phyloP scores from a whole-genome alignment of 30 jellyfish, hydroid and myxozoan species.

The Pseudorhiza aurosa region DNA sequence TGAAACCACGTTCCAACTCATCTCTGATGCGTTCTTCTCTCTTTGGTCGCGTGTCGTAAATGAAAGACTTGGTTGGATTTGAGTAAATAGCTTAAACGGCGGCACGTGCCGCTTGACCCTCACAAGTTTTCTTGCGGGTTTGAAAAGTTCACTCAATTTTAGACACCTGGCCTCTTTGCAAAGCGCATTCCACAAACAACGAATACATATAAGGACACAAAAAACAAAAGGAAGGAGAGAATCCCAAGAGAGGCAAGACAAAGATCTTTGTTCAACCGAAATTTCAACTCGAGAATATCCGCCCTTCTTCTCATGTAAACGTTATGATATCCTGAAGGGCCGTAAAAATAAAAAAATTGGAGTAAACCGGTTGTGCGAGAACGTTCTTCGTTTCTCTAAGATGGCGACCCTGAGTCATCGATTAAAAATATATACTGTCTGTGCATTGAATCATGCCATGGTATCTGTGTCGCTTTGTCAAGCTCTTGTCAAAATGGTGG shows the following conservation, averaged over 20 bases:
- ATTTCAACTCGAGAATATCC: too few relatives aligned
- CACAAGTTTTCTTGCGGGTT: not conserved
- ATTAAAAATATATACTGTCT: too few relatives aligned
- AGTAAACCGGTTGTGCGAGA: too few relatives aligned
- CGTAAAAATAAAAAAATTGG: too few relatives aligned
- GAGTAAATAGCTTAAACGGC: not conserved
- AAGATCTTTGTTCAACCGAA: too few relatives aligned
- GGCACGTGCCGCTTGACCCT: conserved; percentile 29
- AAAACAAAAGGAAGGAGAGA: not conserved
- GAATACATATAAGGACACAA: not conserved
- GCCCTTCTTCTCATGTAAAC: too few relatives aligned
- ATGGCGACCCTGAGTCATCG: too few relatives aligned
- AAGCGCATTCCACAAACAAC: not conserved
- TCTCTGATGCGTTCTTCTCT: not conserved
- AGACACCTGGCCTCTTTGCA: conserved; percentile 26
- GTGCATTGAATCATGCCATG: too few relatives aligned
- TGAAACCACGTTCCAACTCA: conserved; percentile 67
- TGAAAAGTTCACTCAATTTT: not conserved
- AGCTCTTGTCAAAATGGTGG: too few relatives aligned
- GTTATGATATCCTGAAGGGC: too few relatives aligned
- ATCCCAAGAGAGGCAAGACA: not conserved
- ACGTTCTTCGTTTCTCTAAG: too few relatives aligned
- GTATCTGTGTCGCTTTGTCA: too few relatives aligned
- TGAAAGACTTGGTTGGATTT: not conserved
- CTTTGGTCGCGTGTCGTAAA: conserved; percentile 13